Evolutionary conservation across 2,888 invertebrate genomes (phyloP).

Genomic region (Yponomeuta evonymella): DNA sequence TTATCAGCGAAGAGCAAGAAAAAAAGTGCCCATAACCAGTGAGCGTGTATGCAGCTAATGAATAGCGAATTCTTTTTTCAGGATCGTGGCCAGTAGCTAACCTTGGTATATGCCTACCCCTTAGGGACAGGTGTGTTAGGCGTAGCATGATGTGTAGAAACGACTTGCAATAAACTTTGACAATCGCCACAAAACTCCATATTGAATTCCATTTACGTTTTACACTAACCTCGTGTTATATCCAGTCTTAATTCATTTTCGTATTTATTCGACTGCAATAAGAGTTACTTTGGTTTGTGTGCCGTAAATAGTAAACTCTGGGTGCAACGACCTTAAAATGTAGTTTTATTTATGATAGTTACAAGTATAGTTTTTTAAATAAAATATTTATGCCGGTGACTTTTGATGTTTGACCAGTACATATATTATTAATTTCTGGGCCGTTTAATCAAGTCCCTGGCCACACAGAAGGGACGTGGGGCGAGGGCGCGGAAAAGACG

Average conservation of each 20-base stretch:
- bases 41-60: too few species aligned
- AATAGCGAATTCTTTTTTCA: too few species aligned
- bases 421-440: not conserved
- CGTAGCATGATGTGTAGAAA: not conserved
- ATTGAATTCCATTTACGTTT: not conserved
- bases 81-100: too few species aligned
- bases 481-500: too few species aligned
- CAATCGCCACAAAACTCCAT: not conserved
- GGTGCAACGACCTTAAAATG: not conserved
- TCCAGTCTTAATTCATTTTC: not conserved
- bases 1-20: too few species aligned
- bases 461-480: too few species aligned
- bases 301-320: not conserved
- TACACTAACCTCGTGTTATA: not conserved
- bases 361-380: not conserved
- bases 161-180: not conserved
- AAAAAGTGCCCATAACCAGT: too few species aligned
- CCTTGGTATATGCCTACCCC: too few species aligned
- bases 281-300: not conserved
- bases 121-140: too few species aligned
- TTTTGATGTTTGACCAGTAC: not conserved
- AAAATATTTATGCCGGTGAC: not conserved
- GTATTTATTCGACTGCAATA: not conserved
- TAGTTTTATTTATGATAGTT: not conserved
- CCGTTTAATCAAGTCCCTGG: not conserved